Evolutionary conservation across 2,797 vertebrate species (phyloP).

Genomic region (Oryzias sinensis): DNA sequence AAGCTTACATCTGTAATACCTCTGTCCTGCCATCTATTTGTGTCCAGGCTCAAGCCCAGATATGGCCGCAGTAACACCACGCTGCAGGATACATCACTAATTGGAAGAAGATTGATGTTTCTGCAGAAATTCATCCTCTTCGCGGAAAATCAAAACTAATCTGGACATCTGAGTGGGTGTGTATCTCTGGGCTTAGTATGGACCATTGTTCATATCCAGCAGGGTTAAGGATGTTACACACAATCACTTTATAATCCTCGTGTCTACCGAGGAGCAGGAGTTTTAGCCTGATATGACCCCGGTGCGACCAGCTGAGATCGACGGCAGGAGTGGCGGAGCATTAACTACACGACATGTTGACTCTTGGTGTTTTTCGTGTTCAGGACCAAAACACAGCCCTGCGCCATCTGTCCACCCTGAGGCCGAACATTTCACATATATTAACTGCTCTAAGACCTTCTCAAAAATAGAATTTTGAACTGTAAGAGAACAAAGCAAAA

Average conservation of each 20-base stretch:
- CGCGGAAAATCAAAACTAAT: slow-evolving; percentile 64
- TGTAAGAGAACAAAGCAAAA: too few species aligned
- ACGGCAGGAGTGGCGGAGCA: slow-evolving; percentile 15
- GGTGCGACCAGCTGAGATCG: slow-evolving; percentile 19
- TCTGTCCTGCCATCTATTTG: slow-evolving; percentile 43
- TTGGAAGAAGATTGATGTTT: slow-evolving; percentile 60
- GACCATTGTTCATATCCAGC: slow-evolving; percentile 56
- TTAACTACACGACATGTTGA: slow-evolving; percentile 9
- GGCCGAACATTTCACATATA: background rate
- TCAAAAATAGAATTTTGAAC: too few species aligned
- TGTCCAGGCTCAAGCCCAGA: slow-evolving; percentile 35
- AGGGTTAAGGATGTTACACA: slow-evolving; percentile 53
- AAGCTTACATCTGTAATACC: slow-evolving; percentile 57
- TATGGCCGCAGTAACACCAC: slow-evolving; percentile 26
- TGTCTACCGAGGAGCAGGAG: slow-evolving; percentile 44
- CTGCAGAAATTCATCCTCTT: slow-evolving; percentile 42
- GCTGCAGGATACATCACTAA: slow-evolving; percentile 68
- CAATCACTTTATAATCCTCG: slow-evolving; percentile 64
- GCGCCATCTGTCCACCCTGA: background rate
- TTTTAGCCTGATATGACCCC: slow-evolving; percentile 44
- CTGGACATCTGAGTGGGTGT: slow-evolving; percentile 32
- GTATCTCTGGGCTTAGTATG: slow-evolving; percentile 43
- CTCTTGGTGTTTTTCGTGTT: slow-evolving; percentile 12
- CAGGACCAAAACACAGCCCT: background rate
- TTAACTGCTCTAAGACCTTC: too few species aligned